Evolutionary conservation across 2,888 invertebrate species (phyloP).

Genomic region (Orthosia gothica): DNA sequence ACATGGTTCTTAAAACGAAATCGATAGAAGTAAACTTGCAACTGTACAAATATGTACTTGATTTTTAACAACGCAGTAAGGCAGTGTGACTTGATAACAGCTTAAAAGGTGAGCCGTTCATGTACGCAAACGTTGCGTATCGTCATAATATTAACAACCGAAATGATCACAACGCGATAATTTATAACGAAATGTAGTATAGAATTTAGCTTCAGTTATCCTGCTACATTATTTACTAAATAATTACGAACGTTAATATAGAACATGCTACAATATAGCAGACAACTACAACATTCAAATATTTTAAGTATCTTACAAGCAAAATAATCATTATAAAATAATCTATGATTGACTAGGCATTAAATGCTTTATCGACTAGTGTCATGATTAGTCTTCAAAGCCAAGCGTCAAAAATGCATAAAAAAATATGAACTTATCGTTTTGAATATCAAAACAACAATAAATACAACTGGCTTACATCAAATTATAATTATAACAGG

Average conservation of each 20-base stretch:
- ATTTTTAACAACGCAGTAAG: conserved; percentile 56
- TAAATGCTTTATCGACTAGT: conserved; percentile 72
- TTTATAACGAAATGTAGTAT: conserved; percentile 30
- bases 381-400: conserved; percentile 75
- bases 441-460: conserved; percentile 68
- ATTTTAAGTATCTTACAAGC: conserved; percentile 56
- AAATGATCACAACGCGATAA: conserved; percentile 47
- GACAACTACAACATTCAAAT: conserved; percentile 55
- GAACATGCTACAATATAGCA: conserved; percentile 68
- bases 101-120: conserved; percentile 24
- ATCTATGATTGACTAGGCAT: conserved; percentile 65
- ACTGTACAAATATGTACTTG: conserved; percentile 51
- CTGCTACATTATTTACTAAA: conserved; percentile 45
- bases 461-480: conserved; percentile 78
- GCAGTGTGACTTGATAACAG: conserved; percentile 59
- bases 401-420: conserved; percentile 80
- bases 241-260: conserved; percentile 59
- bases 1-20: conserved; percentile 32
- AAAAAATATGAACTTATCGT: conserved; percentile 70
- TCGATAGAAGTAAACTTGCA: conserved; percentile 26
- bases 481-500: conserved; percentile 64
- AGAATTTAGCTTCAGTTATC: conserved; percentile 33
- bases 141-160: conserved; percentile 44
- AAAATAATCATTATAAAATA: conserved; percentile 61
- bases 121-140: conserved; percentile 13